A percentile compares a stretch with the other conserved stretches of the same genome.
These are phyloP conservation scores for Hippopotamyrus pictus DNA, from an alignment of 2,797 vertebrate genomes.

Conservation along the genomic window DNA sequence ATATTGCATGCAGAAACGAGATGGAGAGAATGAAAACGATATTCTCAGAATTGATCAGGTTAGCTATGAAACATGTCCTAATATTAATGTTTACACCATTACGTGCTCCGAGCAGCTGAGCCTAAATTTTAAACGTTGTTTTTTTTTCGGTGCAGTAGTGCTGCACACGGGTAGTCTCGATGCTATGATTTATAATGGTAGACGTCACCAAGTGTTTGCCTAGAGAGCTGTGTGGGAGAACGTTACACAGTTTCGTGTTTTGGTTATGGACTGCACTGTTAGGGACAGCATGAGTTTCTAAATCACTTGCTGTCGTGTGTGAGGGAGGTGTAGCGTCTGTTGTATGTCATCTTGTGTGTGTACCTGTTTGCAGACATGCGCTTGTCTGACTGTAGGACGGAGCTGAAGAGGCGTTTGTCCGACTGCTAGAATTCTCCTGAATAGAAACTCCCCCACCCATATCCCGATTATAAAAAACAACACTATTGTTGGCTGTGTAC, in stretches of 20 bases:
- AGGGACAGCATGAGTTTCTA: not conserved
- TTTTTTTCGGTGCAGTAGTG: not conserved
- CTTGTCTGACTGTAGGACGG: conserved; percentile 28
- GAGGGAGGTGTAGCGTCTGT: not conserved
- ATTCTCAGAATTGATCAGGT: not conserved
- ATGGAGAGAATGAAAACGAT: not conserved
- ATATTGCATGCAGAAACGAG: not conserved
- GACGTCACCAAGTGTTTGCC: not conserved
- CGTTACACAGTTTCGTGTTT: not conserved
- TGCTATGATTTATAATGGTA: not conserved
- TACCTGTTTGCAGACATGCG: conserved; percentile 19
- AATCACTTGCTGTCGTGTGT: not conserved
- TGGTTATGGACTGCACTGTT: not conserved
- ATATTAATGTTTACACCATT: not conserved
- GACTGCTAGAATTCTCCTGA: conserved; percentile 59
- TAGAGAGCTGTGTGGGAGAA: not conserved
- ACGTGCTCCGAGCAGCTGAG: not conserved
- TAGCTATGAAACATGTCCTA: not conserved
- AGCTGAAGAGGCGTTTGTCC: not conserved
- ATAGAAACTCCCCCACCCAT: conserved; percentile 31
- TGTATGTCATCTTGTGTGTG: not conserved
- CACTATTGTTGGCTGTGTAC: conserved; percentile 52
- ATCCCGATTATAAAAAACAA: conserved; percentile 56
- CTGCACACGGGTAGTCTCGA: not conserved
- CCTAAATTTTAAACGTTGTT: not conserved